Evolutionary conservation across 1,140 invertebrate genomes (phyloP).

Genomic region (Epicauta chinensis): DNA sequence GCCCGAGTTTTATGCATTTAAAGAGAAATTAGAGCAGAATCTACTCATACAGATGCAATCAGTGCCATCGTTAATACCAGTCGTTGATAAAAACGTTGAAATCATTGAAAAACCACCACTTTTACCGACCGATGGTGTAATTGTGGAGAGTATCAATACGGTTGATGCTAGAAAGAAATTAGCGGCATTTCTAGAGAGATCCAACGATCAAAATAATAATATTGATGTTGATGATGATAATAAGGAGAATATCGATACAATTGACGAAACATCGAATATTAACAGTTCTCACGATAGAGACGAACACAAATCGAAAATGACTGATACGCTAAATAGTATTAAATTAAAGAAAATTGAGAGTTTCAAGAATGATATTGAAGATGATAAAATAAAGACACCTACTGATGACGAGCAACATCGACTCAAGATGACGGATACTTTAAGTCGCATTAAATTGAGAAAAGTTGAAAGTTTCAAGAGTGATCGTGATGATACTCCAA

Average conservation of each 20-base stretch:
- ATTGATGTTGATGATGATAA: neutral
- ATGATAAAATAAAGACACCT: neutral
- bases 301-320: too few relatives aligned
- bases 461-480: neutral
- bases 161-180: slow-evolving; percentile 22
- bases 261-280: too few relatives aligned
- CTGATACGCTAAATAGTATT: neutral
- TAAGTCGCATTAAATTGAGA: slow-evolving; percentile 6
- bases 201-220: too few relatives aligned
- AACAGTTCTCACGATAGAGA: too few relatives aligned
- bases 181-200: slow-evolving; percentile 3
- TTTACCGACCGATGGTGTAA: slow-evolving; percentile 21
- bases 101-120: too few relatives aligned
- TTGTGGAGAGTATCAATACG: slow-evolving; percentile 23
- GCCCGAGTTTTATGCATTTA: slow-evolving; percentile 24
- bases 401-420: neutral
- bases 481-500: too few relatives aligned
- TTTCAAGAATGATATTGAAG: neutral
- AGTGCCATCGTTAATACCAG: neutral
- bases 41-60: neutral
- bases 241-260: neutral
- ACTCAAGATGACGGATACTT: slow-evolving; percentile 4
- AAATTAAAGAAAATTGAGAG: slow-evolving; percentile 9
- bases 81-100: neutral
- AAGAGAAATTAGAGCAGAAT: slow-evolving; percentile 18